Base-by-base conservation (phyloP, 2,797 vertebrate species). In the Enteromius paludinosus region DNA sequence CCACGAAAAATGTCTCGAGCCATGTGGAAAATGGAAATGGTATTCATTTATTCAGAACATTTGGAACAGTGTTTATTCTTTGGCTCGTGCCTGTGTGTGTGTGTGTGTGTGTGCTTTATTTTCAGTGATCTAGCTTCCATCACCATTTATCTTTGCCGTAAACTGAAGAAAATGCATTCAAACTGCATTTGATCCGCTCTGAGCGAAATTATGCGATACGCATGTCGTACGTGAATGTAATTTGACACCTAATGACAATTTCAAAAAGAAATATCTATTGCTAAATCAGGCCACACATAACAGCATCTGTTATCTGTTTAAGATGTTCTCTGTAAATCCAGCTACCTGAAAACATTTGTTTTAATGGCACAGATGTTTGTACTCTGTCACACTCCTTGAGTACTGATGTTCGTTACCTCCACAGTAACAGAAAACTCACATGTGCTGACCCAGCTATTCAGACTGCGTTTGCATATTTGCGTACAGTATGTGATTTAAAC, bases 21-120 rank as follows among this genome's bases (percentile, higher is more conserved):
- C 77, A 75, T 78, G 33, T 84, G 86, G 89, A 87, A 82, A 87
- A 79, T 84, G 35, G 83, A 82, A 79, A 80, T 82, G 54, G 76
- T 45, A 79, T 28, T 61, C 76, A 80, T 75, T 78, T 74, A 79
- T 15, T 62, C 49, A 65, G 86, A 18, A 54, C 23, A 20, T 2
- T 25, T 78, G 77, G 81, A 33, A 33, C 79, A 38, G 6, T 64
- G 68, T 76, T 76, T 76, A 28, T 76, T 43, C 35, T 43, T 28
- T 25, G n/a, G 73, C n/a, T 61, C 10, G 38, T 9, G 38, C 5
- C 7, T 38, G 35, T 35, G 35, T 38, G 35, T 38, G 35, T 38
- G 38, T 41, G 41, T 43, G 41, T 61, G 54, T 61, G 11, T 61
- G 1, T 41, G 14, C 18, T 7, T 56, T 56, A 35, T 15, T 52